Evolutionary conservation across 2,797 vertebrate genomes (phyloP).

Genomic region (Falco berigora): DNA sequence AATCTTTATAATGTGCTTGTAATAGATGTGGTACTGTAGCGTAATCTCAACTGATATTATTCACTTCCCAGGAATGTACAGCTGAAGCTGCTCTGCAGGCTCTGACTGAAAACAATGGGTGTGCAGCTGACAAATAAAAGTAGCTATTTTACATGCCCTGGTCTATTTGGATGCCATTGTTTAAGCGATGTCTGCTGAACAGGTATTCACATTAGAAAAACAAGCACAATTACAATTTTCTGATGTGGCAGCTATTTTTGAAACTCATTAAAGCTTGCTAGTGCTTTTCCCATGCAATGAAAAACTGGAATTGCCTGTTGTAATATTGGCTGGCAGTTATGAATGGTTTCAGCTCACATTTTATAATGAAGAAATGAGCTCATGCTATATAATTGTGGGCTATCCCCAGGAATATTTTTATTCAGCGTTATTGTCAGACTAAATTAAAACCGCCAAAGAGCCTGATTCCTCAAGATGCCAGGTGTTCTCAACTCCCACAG

Average conservation of each 20-base stretch:
- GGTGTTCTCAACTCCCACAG: constrained; percentile 30
- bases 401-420: constrained; percentile 60
- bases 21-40: constrained; percentile 73
- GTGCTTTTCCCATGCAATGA: constrained; percentile 50
- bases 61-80: constrained; percentile 79
- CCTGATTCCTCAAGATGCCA: constrained; percentile 36
- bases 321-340: constrained; percentile 48
- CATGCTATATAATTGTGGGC: constrained; percentile 57
- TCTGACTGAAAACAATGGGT: constrained; percentile 70
- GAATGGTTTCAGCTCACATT: constrained; percentile 57
- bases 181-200: constrained; percentile 43
- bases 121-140: constrained; percentile 61
- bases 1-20: constrained; percentile 67
- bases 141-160: constrained; percentile 49
- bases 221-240: constrained; percentile 26
- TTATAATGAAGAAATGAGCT: constrained; percentile 63
- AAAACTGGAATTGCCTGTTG: constrained; percentile 61
- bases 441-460: constrained; percentile 45
- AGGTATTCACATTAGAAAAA: constrained; percentile 62
- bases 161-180: constrained; percentile 58
- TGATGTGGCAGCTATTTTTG: constrained; percentile 46
- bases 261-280: constrained; percentile 36
- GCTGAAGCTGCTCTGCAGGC: constrained; percentile 63
- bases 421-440: constrained; percentile 42
- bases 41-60: constrained; percentile 78